These are phyloP conservation scores for Chrysolophus pictus DNA, from an alignment of 2,797 vertebrate species.

Conservation along the genomic window DNA sequence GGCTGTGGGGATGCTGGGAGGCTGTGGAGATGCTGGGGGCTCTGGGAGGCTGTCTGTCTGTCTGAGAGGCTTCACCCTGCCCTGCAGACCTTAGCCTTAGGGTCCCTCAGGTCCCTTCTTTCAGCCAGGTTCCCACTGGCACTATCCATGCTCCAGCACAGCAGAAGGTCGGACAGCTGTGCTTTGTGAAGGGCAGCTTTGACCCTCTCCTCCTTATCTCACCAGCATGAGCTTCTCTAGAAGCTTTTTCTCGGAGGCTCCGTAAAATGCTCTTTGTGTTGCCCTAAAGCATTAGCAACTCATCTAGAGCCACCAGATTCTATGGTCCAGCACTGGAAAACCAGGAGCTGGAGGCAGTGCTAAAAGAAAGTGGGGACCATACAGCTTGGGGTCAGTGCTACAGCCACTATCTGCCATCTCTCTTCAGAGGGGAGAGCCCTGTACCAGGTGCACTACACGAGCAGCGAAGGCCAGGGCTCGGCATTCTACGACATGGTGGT, in stretches of 20 bases:
- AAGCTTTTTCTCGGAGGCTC: background rate
- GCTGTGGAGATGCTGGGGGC: background rate
- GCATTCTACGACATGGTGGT: constrained; percentile 94
- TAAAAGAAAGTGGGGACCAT: background rate
- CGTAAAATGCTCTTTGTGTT: background rate
- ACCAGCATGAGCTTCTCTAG: background rate
- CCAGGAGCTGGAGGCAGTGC: background rate
- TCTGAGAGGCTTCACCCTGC: background rate
- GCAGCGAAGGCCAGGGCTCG: constrained; percentile 73
- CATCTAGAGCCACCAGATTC: background rate
- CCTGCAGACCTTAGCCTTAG: background rate
- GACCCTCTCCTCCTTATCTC: background rate
- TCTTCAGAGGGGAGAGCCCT: constrained; percentile 84
- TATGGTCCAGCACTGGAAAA: background rate
- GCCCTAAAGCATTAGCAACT: background rate
- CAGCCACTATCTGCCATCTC: background rate
- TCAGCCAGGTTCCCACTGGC: background rate
- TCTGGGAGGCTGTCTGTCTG: background rate
- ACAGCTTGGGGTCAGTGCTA: accelerated
- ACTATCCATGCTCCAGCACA: background rate
- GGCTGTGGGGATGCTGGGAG: background rate
- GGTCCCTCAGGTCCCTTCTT: background rate
- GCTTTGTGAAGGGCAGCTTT: background rate
- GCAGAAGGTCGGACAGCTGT: background rate
- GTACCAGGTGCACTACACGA: constrained; percentile 88